Evolutionary conservation across 2,888 invertebrate species (phyloP), one percentile per base, ranked within the genome.

Genomic region (Elaeidobius kamerunicus): DNA sequence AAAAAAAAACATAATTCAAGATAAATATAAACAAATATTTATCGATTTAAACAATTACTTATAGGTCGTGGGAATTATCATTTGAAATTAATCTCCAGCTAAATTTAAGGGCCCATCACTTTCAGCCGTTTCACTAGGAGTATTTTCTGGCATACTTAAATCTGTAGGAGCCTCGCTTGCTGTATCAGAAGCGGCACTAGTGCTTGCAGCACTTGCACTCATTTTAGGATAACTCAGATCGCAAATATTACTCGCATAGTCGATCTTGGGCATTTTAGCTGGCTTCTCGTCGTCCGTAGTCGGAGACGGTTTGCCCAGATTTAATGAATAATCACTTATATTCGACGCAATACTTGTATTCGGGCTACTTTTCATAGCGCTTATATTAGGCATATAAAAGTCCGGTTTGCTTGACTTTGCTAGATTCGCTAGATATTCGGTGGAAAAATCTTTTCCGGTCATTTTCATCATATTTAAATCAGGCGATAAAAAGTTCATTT

Each of bases 191-290:
- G 57, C 57, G 6, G 68, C 67, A 5, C 53, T 47, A 48, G 48
- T 45, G 18, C 55, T 52, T 9, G 58, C 50, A 19, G 65, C 57
- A 32, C 51, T 44, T 1, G 28, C 32, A 38, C 45, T 55, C 52
- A 53, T 63, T 56, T 68, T 68, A n/a, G 61, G 75, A 59, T 76
- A 72, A 55, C 79, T 75, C 11, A 78, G 69, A 57, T 80, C 76
- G 53, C 77, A 67, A 39, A 76, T 71, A n/a, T 74, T 71, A 12
- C 73, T 71, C 11, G 72, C 65, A 50, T 77, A 73, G 58, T 79
- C 81, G 19, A 76, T 69, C 69, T 82, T 83, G 3, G 79, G 73
- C 40, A 83, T 72, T 69, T 84, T 85, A 9, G 78, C 63, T 35
- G 80, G 78, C 48, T 76, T 75, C 51, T 83, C 82, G 7, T 61